These are phyloP conservation scores for Bergia sp. DNA, from an alignment of 92 coral and sea anemone genomes.

Conservation along the genomic window DNA sequence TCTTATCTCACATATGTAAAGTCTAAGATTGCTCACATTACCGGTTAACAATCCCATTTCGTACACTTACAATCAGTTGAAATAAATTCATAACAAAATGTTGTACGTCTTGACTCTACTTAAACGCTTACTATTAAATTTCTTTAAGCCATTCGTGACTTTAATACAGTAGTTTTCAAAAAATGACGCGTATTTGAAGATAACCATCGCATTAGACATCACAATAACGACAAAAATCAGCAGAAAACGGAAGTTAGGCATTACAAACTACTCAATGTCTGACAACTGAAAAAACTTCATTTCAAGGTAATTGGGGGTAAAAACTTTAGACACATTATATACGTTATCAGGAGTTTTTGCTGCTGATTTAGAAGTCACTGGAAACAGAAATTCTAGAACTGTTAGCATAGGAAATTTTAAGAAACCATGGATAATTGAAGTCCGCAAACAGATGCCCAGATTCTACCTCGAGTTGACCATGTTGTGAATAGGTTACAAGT, in stretches of 20 bases:
- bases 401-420: slow-evolving; percentile 30
- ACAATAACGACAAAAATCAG: slow-evolving; percentile 62
- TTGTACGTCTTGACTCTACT: neutral
- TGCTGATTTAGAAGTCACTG: neutral
- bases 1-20: neutral
- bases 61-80: neutral
- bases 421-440: slow-evolving; percentile 5
- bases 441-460: slow-evolving; percentile 22
- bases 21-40: neutral
- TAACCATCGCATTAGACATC: slow-evolving; percentile 62
- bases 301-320: neutral
- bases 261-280: slow-evolving; percentile 24
- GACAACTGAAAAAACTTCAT: slow-evolving; percentile 7
- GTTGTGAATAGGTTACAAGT: neutral
- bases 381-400: neutral
- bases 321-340: neutral
- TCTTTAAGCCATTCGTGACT: slow-evolving; percentile 29
- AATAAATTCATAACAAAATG: neutral
- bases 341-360: neutral
- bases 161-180: neutral
- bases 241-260: slow-evolving; percentile 22
- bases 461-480: neutral
- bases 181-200: slow-evolving; percentile 26
- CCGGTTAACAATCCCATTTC: neutral
- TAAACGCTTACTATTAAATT: neutral